Evolutionary conservation across 2,113 vertebrate genomes (phyloP).

Genomic region (Zapus hudsonius): DNA sequence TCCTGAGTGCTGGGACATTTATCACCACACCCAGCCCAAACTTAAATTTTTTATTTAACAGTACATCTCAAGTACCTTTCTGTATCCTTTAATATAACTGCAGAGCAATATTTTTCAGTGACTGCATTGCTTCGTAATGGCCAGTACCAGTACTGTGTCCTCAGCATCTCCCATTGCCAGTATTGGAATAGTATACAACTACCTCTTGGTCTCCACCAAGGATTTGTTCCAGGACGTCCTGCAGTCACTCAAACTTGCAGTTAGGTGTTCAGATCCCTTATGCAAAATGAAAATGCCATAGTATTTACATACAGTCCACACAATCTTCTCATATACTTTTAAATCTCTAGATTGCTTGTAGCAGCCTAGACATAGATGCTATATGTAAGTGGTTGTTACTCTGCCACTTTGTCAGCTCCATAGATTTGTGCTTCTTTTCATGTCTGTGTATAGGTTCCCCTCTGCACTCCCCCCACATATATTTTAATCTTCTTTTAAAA

Average conservation of each 20-base stretch:
- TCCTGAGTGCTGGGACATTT: too few species aligned
- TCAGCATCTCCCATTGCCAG: background rate
- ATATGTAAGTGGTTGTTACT: background rate
- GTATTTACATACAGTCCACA: background rate
- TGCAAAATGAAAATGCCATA: background rate
- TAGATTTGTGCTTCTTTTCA: slow-evolving; percentile 45
- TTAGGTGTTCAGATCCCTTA: background rate
- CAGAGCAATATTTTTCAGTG: slow-evolving; percentile 38
- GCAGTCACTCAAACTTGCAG: background rate
- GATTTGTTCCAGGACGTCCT: background rate
- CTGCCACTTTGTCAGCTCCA: background rate
- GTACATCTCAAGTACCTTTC: background rate
- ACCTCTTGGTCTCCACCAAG: background rate
- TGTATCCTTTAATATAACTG: slow-evolving; percentile 17
- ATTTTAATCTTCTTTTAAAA: background rate
- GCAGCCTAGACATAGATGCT: background rate
- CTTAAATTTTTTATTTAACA: slow-evolving; percentile 17
- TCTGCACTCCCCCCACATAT: background rate
- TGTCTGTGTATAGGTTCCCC: background rate
- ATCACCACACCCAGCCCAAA: too few species aligned
- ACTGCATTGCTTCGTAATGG: background rate
- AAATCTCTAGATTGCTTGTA: background rate
- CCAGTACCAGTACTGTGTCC: background rate
- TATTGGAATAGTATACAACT: background rate
- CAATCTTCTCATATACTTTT: background rate